Evolutionary conservation across 2,888 invertebrate genomes (phyloP).

Genomic region (Trypoxylon attenuatum): DNA sequence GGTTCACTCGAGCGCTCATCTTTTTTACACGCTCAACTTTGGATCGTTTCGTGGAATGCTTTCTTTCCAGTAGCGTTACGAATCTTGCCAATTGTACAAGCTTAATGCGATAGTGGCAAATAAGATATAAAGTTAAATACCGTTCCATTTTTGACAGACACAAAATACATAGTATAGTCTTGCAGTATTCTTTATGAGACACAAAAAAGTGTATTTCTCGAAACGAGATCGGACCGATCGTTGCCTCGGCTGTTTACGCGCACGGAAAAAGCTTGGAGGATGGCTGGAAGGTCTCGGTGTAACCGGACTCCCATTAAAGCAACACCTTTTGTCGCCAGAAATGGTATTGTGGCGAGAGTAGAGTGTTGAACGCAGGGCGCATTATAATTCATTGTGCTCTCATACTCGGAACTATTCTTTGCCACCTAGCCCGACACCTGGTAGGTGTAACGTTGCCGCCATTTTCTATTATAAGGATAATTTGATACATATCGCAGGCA

Average conservation of each 20-base stretch:
- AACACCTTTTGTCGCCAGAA: constrained; percentile 69
- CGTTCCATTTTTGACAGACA: too few species aligned
- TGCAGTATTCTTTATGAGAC: too few species aligned
- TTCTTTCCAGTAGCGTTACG: too few species aligned
- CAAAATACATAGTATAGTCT: too few species aligned
- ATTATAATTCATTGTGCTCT: constrained; percentile 70
- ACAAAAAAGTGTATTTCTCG: constrained; percentile 16
- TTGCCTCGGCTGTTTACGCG: constrained; percentile 46
- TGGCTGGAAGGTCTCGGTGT: constrained; percentile 54
- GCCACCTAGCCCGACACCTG: constrained; percentile 69
- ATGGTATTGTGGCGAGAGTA: constrained; percentile 66
- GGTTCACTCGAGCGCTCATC: neutral
- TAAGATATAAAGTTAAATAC: too few species aligned
- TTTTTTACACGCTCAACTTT: too few species aligned
- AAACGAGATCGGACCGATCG: constrained; percentile 20
- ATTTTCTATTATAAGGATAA: constrained; percentile 73
- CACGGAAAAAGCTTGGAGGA: constrained; percentile 37
- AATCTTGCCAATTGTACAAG: too few species aligned
- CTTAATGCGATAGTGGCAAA: too few species aligned
- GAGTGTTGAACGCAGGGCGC: constrained; percentile 61
- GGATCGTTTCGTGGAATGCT: too few species aligned
- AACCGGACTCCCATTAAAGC: constrained; percentile 73
- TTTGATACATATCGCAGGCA: constrained; percentile 72
- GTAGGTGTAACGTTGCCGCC: constrained; percentile 74
- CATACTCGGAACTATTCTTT: constrained; percentile 50